Evolutionary conservation across 64 coral and sea anemone genomes (phyloP).

Genomic region (Actinia tenebrosa): DNA sequence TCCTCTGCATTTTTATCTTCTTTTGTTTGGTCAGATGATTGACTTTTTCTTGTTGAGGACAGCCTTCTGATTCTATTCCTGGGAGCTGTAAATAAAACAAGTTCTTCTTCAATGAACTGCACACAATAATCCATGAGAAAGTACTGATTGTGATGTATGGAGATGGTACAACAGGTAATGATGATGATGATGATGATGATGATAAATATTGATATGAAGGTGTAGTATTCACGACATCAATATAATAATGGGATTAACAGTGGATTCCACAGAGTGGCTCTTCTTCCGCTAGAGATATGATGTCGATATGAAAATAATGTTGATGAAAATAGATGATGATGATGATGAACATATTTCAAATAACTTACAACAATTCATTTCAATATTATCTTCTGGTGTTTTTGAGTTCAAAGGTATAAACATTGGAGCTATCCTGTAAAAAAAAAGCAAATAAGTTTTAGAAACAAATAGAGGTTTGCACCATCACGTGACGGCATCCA

Average conservation of each 20-base stretch:
- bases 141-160: not conserved
- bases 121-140: no score
- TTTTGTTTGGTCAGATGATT: constrained; percentile 29
- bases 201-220: not conserved
- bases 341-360: not conserved
- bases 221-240: not conserved
- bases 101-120: no score
- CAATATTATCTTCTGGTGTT: not conserved
- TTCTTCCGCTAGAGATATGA: no score
- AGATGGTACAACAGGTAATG: not conserved
- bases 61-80: constrained; percentile 28
- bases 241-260: not conserved
- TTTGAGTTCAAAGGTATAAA: not conserved
- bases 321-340: no score
- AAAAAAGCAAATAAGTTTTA: not conserved
- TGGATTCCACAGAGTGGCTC: no score
- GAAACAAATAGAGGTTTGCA: not conserved
- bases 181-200: not conserved
- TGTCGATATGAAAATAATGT: no score
- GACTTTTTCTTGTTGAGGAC: constrained; percentile 60
- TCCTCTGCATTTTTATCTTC: constrained; percentile 72
- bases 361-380: constrained; percentile 4
- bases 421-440: not conserved
- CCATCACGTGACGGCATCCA: no score
- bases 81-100: not conserved